These are phyloP conservation scores for Condylostylus longicornis DNA, from an alignment of 1,140 invertebrate genomes.

Conservation along the genomic window DNA sequence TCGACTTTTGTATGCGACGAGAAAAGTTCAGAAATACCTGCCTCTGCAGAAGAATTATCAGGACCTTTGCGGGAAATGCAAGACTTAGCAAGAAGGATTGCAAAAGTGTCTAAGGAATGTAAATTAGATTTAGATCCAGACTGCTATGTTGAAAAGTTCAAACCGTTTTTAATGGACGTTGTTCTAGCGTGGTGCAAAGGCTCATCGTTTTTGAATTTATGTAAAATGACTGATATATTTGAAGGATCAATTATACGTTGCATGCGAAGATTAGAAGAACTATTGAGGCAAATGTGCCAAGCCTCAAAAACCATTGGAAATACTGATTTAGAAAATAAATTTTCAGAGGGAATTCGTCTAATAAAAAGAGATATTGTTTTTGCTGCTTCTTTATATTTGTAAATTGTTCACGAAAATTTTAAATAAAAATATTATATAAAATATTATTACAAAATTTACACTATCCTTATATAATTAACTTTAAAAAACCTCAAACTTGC, in stretches of 20 bases:
- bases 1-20: conserved; percentile 98
- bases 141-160: conserved; percentile 82
- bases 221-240: conserved; percentile 96
- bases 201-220: conserved; percentile 78
- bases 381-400: conserved; percentile 95
- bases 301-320: conserved; percentile 96
- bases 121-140: conserved; percentile 85
- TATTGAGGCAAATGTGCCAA: conserved; percentile 86
- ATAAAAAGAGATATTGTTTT: conserved; percentile 98
- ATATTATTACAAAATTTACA: no score
- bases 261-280: conserved; percentile 91
- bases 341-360: conserved; percentile 78
- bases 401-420: conserved; percentile 24
- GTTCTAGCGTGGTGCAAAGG: conserved; percentile 93
- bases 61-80: conserved; percentile 40
- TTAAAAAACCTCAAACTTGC: no score
- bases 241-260: conserved; percentile 98
- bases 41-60: conserved; percentile 71
- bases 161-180: conserved; percentile 94
- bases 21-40: conserved; percentile 68
- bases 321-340: conserved; percentile 89
- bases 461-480: no score
- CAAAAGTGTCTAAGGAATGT: conserved; percentile 79
- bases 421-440: no score
- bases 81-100: conserved; percentile 79